These are phyloP conservation scores for Thamnaconus septentrionalis DNA, from an alignment of 2,113 vertebrate species.

Conservation along the genomic window DNA sequence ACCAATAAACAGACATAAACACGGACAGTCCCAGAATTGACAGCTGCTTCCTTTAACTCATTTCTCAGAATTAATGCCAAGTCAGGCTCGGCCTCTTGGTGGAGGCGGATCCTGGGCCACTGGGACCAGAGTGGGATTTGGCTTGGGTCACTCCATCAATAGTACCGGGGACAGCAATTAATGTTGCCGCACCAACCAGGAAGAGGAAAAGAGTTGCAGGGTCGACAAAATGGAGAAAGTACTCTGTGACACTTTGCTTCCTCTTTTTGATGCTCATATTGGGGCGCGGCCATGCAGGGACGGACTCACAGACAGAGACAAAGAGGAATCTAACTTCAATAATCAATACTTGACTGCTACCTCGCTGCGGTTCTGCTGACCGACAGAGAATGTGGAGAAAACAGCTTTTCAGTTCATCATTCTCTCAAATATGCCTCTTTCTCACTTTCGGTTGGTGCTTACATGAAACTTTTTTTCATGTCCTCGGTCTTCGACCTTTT, in stretches of 20 bases:
- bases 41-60: no score
- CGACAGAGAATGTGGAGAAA: slow-evolving; percentile 35
- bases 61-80: slow-evolving; percentile 17
- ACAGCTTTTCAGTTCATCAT: neutral
- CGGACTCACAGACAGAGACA: slow-evolving; percentile 10
- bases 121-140: slow-evolving; percentile 12
- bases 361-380: slow-evolving; percentile 55
- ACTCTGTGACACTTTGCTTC: slow-evolving; percentile 59
- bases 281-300: no score
- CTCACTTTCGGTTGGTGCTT: slow-evolving; percentile 18
- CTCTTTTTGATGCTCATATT: slow-evolving; percentile 2
- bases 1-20: no score
- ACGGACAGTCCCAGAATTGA: no score
- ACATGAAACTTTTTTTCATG: slow-evolving; percentile 13
- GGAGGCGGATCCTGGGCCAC: slow-evolving; percentile 35
- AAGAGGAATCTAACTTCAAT: slow-evolving; percentile 20
- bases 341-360: slow-evolving; percentile 56
- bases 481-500: slow-evolving; percentile 9
- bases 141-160: slow-evolving; percentile 58
- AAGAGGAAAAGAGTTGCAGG: slow-evolving; percentile 58
- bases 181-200: slow-evolving; percentile 58
- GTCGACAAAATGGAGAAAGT: slow-evolving; percentile 70
- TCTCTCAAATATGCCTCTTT: slow-evolving; percentile 1
- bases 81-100: slow-evolving; percentile 38
- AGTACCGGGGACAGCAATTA: slow-evolving; percentile 67